Conservation (phyloP, 2,113 vertebrate species). For the Amblyornis subalaris region DNA sequence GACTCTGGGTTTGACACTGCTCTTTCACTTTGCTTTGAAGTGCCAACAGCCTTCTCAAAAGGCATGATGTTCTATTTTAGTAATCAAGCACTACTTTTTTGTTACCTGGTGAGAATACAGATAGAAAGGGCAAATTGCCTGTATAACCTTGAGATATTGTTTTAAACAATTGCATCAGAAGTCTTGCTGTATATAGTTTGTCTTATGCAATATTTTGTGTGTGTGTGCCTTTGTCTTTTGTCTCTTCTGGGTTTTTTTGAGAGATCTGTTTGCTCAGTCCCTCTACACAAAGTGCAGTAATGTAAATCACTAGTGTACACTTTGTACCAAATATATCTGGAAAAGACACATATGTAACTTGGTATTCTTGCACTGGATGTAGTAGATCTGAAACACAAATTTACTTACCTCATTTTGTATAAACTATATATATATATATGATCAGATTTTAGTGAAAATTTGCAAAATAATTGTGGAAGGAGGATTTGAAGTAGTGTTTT, state of each 20-base stretch:
- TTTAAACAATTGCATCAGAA: neutral
- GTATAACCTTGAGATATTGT: neutral
- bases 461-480: neutral
- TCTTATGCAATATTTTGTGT: neutral
- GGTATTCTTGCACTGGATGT: neutral
- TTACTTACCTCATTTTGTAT: neutral
- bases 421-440: neutral
- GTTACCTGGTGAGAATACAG: neutral
- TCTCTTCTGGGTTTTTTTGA: neutral
- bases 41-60: neutral
- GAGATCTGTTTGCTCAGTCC: neutral
- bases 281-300: neutral
- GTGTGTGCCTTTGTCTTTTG: neutral
- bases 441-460: neutral
- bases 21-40: conserved; percentile 28
- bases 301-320: neutral
- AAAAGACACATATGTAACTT: neutral
- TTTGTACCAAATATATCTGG: neutral
- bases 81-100: neutral
- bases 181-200: neutral
- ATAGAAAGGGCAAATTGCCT: neutral
- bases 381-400: neutral
- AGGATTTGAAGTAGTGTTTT: neutral
- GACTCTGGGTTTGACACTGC: neutral
- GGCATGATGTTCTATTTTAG: neutral